Base-by-base conservation (phyloP, 1,140 invertebrate genomes). In the Drosophila sechellia region DNA sequence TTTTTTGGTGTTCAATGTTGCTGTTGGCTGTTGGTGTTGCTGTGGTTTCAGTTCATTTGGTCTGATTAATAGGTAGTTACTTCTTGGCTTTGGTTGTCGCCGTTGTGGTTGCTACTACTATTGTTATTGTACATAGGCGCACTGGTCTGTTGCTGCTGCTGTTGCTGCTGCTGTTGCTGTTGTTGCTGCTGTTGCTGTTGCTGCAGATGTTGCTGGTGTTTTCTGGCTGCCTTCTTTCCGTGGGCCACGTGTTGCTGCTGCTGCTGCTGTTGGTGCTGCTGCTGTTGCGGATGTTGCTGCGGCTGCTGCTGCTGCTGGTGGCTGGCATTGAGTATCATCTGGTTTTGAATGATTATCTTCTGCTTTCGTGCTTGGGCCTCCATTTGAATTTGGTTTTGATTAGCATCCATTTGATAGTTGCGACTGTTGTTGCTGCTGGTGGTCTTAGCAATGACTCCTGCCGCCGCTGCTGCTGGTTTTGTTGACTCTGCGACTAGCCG, bases 311-410 rank as follows among this genome's bases (percentile, higher is more conserved):
- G 85, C 22, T 87, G 90, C 40, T 91, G 90, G 34, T 90, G 81
- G 68, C 69, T 91, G 53, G 75, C 66, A 68, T 89, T 91, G 70
- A 92, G 90, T 50, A 92, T 90, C 90, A 92, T 92, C 49, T 92
- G 90, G 69, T 92, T 92, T 73, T 92, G 90, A 64, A 92, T 92
- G 72, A 92, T 89, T 66, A 92, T 90, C 73, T 92, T 92, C 69
- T 92, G 91, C 61, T 85, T 87, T 68, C 86, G 90, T 64, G 73
- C 53, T 15, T 80, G 80, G 22, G 75, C 66, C 70, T 86, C 81
- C 74, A 87, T 69, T 53, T 81, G 83, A 59, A 86, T 74, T 54
- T 79, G 71, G 46, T 90, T 90, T 57, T 86, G 81, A 53, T 90
- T 90, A 37, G 81, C 69, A 50, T 90, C 87, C 55, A 80, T 90